phyloP scores from a whole-genome alignment of 1,140 invertebrate genomes.

The Diabrotica undecimpunctata region DNA sequence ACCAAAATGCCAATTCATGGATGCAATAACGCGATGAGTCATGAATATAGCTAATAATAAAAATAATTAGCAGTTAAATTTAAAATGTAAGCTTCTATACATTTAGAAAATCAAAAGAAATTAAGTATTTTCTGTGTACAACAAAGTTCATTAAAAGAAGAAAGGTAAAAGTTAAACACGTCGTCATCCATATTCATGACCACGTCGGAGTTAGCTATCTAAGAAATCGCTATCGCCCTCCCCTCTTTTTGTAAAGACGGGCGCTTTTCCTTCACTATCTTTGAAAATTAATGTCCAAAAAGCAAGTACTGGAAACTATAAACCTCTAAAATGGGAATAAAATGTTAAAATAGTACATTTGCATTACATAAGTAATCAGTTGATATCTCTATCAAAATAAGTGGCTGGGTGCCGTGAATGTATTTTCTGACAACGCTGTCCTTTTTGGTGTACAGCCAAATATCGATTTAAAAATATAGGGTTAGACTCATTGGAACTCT shows the following conservation, averaged over 20 bases:
- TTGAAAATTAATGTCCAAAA: slow-evolving; percentile 32
- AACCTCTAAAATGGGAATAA: slow-evolving; percentile 41
- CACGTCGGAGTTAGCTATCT: slow-evolving; percentile 26
- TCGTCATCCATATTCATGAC: slow-evolving; percentile 36
- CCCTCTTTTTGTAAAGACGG: slow-evolving; percentile 27
- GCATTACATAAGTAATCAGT: slow-evolving; percentile 36
- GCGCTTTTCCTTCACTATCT: slow-evolving; percentile 24
- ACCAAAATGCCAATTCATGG: too few species aligned
- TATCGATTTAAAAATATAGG: too few species aligned
- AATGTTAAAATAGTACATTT: slow-evolving; percentile 38
- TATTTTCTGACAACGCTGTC: not conserved
- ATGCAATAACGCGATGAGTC: too few species aligned
- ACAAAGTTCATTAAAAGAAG: slow-evolving; percentile 26
- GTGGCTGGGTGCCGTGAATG: not conserved
- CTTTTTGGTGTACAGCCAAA: not conserved
- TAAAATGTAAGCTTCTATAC: too few species aligned
- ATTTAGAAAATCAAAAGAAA: too few species aligned
- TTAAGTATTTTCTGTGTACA: slow-evolving; percentile 4
- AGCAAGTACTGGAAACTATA: slow-evolving; percentile 37
- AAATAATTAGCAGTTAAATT: too few species aligned
- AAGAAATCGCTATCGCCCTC: slow-evolving; percentile 31
- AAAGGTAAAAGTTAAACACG: slow-evolving; percentile 32
- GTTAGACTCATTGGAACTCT: too few species aligned
- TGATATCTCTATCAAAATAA: not conserved
- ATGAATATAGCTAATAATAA: too few species aligned